These are phyloP conservation scores for Scolanthus callimorphus DNA, from an alignment of 92 coral and sea anemone species.

Conservation along the genomic window DNA sequence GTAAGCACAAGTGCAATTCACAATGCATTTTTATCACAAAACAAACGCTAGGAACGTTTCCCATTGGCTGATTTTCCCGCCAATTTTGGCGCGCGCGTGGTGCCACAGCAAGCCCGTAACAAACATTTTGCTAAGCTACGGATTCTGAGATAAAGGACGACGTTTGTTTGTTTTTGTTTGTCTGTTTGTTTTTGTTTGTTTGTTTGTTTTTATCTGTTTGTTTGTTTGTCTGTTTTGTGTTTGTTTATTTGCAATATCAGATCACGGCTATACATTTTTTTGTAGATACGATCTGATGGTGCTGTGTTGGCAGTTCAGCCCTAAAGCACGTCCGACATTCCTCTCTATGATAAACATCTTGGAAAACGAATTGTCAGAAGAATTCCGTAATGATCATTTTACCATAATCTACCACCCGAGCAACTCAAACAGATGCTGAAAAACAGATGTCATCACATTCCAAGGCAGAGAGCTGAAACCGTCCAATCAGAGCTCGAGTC, in stretches of 20 bases:
- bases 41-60: too few relatives aligned
- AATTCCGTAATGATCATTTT: slow-evolving; percentile 70
- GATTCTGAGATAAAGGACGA: too few relatives aligned
- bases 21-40: too few relatives aligned
- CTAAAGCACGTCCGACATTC: slow-evolving; percentile 87
- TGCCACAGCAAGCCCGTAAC: too few relatives aligned
- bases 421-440: slow-evolving; percentile 49
- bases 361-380: slow-evolving; percentile 54
- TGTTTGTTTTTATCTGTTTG: too few relatives aligned
- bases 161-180: too few relatives aligned
- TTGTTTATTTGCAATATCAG: too few relatives aligned
- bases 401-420: slow-evolving; percentile 70
- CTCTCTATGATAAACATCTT: slow-evolving; percentile 64
- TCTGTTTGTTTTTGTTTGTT: too few relatives aligned
- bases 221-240: background rate
- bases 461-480: slow-evolving; percentile 38
- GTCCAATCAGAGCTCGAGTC: slow-evolving; percentile 29
- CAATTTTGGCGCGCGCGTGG: too few relatives aligned
- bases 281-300: slow-evolving; percentile 83
- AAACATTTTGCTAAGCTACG: too few relatives aligned
- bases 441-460: slow-evolving; percentile 18
- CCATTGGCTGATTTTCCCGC: too few relatives aligned
- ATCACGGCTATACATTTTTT: too few relatives aligned
- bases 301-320: slow-evolving; percentile 80
- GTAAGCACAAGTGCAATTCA: slow-evolving; percentile 46